Conservation (phyloP, 2,797 vertebrate genomes). For the Pseudomugil tenellus region DNA sequence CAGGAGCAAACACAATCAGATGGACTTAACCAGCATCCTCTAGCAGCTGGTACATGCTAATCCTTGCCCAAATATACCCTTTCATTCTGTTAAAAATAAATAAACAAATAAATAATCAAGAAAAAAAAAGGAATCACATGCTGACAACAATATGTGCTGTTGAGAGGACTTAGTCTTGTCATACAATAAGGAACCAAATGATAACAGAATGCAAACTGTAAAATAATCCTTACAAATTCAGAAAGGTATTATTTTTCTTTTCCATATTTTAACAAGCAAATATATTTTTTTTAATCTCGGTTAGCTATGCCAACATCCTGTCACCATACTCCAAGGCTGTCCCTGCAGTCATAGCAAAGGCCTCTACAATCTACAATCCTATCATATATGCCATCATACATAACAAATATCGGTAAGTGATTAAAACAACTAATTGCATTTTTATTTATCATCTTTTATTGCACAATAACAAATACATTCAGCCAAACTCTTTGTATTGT, state of each 20-base stretch:
- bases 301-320: constrained; percentile 81
- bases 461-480: too few species aligned
- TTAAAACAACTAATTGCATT: background rate
- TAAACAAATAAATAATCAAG: too few species aligned
- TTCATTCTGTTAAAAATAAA: constrained; percentile 35
- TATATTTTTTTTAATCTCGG: constrained; percentile 42
- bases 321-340: constrained; percentile 89
- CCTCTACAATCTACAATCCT: constrained; percentile 90
- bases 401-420: constrained; percentile 87
- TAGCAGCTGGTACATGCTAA: constrained; percentile 58
- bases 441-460: background rate
- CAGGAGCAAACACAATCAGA: constrained; percentile 18
- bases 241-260: background rate
- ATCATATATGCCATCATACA: constrained; percentile 92
- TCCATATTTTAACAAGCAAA: too few species aligned
- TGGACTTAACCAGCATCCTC: constrained; percentile 40
- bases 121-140: background rate
- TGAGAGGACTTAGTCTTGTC: background rate
- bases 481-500: fast-evolving
- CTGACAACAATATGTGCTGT: constrained; percentile 4
- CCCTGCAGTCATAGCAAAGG: constrained; percentile 90
- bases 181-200: background rate
- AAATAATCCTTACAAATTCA: background rate
- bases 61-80: constrained; percentile 35
- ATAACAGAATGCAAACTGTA: background rate